A percentile compares a stretch with the other conserved stretches of the same genome.
phyloP scores from a whole-genome alignment of 2,888 invertebrate genomes.

The Tinea trinotella region DNA sequence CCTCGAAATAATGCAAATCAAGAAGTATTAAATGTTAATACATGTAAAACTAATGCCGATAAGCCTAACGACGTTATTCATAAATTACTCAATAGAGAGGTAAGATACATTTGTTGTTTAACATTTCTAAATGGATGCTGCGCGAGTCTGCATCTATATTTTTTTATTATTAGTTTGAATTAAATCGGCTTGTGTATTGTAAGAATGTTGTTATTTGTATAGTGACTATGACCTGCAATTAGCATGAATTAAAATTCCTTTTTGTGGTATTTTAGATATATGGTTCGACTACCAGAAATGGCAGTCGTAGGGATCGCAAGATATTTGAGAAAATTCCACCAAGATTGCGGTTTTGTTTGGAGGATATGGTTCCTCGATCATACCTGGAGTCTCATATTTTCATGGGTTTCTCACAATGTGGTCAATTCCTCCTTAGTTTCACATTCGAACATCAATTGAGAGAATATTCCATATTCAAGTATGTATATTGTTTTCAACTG shows the following conservation, averaged over 20 bases:
- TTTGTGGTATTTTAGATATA: slow-evolving; percentile 48
- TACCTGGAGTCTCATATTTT: slow-evolving; percentile 85
- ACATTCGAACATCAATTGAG: slow-evolving; percentile 68
- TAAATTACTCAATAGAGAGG: slow-evolving; percentile 76
- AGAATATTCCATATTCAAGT: slow-evolving; percentile 64
- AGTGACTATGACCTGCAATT: neutral
- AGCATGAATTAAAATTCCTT: neutral
- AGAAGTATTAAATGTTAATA: neutral
- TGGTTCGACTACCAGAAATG: slow-evolving; percentile 63
- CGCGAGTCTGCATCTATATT: slow-evolving; percentile 1
- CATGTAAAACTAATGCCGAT: neutral
- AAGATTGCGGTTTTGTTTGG: slow-evolving; percentile 73
- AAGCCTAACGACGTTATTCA: slow-evolving; percentile 42
- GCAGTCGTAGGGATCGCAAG: slow-evolving; percentile 53
- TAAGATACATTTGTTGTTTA: slow-evolving; percentile 41
- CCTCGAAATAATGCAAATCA: neutral
- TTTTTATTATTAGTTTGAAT: neutral
- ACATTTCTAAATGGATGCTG: slow-evolving; percentile 3
- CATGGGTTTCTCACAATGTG: slow-evolving; percentile 96
- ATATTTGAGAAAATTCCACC: slow-evolving; percentile 71
- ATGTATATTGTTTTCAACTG: slow-evolving; percentile 32
- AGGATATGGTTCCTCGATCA: slow-evolving; percentile 73
- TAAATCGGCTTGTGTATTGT: neutral
- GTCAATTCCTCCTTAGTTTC: slow-evolving; percentile 92
- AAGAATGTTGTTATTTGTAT: neutral